These are phyloP conservation scores for Calliphora vomitoria DNA, from an alignment of 2,888 invertebrate genomes.

Conservation along the genomic window DNA sequence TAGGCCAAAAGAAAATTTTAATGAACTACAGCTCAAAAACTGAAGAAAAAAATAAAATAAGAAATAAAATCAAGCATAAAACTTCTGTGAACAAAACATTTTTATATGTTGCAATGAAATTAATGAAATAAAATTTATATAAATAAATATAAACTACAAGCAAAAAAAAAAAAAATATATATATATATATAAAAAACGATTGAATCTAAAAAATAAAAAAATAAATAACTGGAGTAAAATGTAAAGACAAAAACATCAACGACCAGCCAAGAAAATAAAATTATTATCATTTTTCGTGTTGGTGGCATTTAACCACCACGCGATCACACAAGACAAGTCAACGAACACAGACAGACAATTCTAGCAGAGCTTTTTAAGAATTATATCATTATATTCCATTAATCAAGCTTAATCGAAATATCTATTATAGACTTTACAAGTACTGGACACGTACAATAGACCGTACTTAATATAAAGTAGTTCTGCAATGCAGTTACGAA, in stretches of 20 bases:
- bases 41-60: conserved; percentile 62
- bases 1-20: conserved; percentile 83
- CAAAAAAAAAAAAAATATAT: conserved; percentile 75
- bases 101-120: conserved; percentile 70
- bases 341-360: conserved; percentile 47
- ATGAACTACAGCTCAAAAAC: conserved; percentile 79
- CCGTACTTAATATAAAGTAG: too few species aligned
- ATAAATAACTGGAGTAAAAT: conserved; percentile 67
- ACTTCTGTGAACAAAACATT: conserved; percentile 69
- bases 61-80: conserved; percentile 48
- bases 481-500: too few species aligned
- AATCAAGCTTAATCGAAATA: too few species aligned
- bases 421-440: too few species aligned
- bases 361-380: conserved; percentile 10
- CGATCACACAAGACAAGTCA: conserved; percentile 71
- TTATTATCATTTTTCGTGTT: conserved; percentile 75
- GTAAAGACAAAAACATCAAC: conserved; percentile 65
- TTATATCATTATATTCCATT: not conserved
- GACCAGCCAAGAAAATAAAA: conserved; percentile 72
- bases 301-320: conserved; percentile 74
- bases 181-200: conserved; percentile 70
- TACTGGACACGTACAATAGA: too few species aligned
- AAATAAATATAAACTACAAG: conserved; percentile 71
- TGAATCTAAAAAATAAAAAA: conserved; percentile 42
- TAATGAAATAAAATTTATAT: conserved; percentile 72